Evolutionary conservation across 2,888 invertebrate species (phyloP), one percentile per base, ranked within the genome.

Genomic region (Atrina japonica): DNA sequence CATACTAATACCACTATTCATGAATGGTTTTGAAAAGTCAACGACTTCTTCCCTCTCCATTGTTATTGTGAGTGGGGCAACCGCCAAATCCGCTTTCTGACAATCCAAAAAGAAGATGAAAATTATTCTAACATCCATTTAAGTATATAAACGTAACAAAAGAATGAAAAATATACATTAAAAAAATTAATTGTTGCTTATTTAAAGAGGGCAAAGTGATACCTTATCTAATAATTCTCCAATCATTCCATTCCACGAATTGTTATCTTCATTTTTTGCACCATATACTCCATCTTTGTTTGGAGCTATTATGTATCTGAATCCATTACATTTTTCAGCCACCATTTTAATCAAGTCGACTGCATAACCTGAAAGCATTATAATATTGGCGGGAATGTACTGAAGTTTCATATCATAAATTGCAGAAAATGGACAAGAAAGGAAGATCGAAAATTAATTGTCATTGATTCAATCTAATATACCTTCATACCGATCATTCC

Each of bases 21-120:
- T 96, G 92, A 98, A 99, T 6, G 99, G 98, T 91, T 98, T 98
- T 87, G 96, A 97, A 91, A 99, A 98, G 91, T 98, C 98, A 83
- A 99, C 96, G 76, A 97, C 96, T 78, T 95, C 93, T 91, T 98
- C 97, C 53, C 98, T 93, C 88, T 96, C 97, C 21, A 96, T 94
- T 55, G 97, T 98, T 86, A 99, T 96, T 29, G 97, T 97, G 92
- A 99, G 93, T 50, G 98, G 96, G 27, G 97, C 98, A 68, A 99
- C 95, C 0, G 97, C 97, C 87, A 99, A 94, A 90, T 99, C 98
- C 25, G 97, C 97, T 92, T 97, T 96, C 97, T 98, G 76, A 6
- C n/a, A n/a, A n/a, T n/a, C n/a, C n/a, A n/a, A n/a, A n/a, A n/a
- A n/a, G n/a, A 73, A 73, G 6, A 47, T 21, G 14, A 60, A 56